Conservation (phyloP, 2,888 invertebrate species). For the Quadriops clusia region DNA sequence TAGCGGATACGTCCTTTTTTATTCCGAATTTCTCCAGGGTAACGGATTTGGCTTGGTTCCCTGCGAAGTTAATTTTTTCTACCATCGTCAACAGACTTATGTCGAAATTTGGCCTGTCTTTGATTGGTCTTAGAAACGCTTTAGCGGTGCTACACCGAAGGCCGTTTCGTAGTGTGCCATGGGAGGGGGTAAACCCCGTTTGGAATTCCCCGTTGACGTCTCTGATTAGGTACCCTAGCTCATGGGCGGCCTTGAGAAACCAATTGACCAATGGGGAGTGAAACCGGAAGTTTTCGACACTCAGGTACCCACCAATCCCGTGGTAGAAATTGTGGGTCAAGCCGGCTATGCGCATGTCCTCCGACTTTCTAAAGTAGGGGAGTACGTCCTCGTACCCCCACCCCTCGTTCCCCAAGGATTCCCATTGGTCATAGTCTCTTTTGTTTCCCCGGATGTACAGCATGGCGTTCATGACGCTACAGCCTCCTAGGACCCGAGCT, state of each 20-base stretch:
- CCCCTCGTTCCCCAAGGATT: slow-evolving; percentile 49
- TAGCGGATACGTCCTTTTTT: slow-evolving; percentile 42
- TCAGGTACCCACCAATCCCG: slow-evolving; percentile 57
- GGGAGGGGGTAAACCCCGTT: slow-evolving; percentile 65
- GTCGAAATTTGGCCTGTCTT: slow-evolving; percentile 59
- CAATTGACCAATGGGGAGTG: slow-evolving; percentile 56
- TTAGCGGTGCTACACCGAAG: slow-evolving; percentile 75
- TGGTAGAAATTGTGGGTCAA: slow-evolving; percentile 51
- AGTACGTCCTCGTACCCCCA: slow-evolving; percentile 70
- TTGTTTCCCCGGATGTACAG: slow-evolving; percentile 53
- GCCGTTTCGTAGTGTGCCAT: slow-evolving; percentile 66
- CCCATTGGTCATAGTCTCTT: slow-evolving; percentile 57
- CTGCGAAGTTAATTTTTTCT: slow-evolving; percentile 48
- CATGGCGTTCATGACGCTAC: slow-evolving; percentile 82
- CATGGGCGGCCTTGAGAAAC: slow-evolving; percentile 55
- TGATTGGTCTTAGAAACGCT: slow-evolving; percentile 60
- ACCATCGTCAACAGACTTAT: slow-evolving; percentile 57
- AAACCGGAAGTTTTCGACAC: slow-evolving; percentile 59
- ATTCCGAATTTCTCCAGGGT: slow-evolving; percentile 47
- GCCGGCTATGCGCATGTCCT: slow-evolving; percentile 60
- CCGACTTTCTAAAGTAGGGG: slow-evolving; percentile 68
- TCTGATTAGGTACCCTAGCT: slow-evolving; percentile 55
- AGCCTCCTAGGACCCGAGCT: slow-evolving; percentile 69
- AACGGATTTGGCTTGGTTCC: slow-evolving; percentile 52
- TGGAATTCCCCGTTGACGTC: slow-evolving; percentile 73